Base-by-base conservation (phyloP, 2,888 invertebrate species). In the Smittia aterrima region DNA sequence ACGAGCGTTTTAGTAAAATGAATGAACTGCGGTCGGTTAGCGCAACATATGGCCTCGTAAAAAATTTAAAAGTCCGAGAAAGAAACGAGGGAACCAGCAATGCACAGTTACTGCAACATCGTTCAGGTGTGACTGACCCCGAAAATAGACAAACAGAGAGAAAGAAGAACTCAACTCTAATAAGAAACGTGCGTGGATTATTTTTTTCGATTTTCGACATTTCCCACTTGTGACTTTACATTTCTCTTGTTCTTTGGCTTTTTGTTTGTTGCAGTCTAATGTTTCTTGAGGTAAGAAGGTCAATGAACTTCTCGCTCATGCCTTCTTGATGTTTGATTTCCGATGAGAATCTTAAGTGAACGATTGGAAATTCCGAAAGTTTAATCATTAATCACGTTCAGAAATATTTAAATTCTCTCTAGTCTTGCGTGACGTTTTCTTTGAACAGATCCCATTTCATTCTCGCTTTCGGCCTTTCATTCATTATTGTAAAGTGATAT, bases 111-210 rank as follows among this genome's bases (percentile, higher is more conserved):
- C 24, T 20, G 40, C 22, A 64, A 25, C 64, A 13, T 54, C 72
- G 32, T 16, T 72, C 58, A 72, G 20, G 72, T 72, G 72, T 72
- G 72, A 72, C 72, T 72, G 72, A 72, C 72, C 72, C 27, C 40
- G 22, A 72, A 54, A 54, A 25, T 25, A 53, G 41, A 27, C 38
- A 72, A 18, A 9, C 16, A 41, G 13, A 47, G 47, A 47, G n/a
- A 2, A 38, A 47, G 47, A 47, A 58, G 53, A 47, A 22, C 58
- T 7, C 24, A 18, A 47, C 16, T 58, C 58, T 58, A 9, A 24
- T 58, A 47, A 58, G 20, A 58, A 58, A 24, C 22, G 7, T 18
- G 22, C 20, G 47, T 11, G 2, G 47, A 47, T 11, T 32, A 6
- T 32, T 9, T 32, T 32, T 47, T 47, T 47, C 25, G n/a, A 64